A percentile compares a stretch with the other conserved stretches of the same genome.
Evolutionary conservation across 2,797 vertebrate species (phyloP).

Genomic region (Pempheris klunzingeri): DNA sequence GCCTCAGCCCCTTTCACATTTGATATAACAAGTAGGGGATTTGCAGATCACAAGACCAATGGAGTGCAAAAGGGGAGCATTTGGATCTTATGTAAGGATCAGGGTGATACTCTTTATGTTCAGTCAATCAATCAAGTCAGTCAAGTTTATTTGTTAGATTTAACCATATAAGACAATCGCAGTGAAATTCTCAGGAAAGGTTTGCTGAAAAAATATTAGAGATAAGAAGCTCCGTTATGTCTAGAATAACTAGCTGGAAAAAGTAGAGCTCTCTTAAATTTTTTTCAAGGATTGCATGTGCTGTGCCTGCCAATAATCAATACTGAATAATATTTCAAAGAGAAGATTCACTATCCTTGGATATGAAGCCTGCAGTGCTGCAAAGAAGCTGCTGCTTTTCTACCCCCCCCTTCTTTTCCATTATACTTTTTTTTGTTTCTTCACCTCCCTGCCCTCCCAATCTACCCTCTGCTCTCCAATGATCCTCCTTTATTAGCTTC

Average conservation of each 20-base stretch:
- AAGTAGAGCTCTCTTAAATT: slow-evolving; percentile 11
- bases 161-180: too few relatives aligned
- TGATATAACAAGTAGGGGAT: background rate
- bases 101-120: too few relatives aligned
- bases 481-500: slow-evolving; percentile 60
- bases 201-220: slow-evolving; percentile 6
- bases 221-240: slow-evolving; percentile 14
- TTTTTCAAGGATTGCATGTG: slow-evolving; percentile 17
- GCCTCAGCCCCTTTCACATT: background rate
- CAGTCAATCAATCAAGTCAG: too few relatives aligned
- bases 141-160: background rate
- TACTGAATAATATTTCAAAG: slow-evolving; percentile 55
- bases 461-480: slow-evolving; percentile 51
- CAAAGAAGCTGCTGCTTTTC: slow-evolving; percentile 16
- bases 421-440: slow-evolving; percentile 44
- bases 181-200: slow-evolving; percentile 11
- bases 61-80: background rate
- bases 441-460: slow-evolving; percentile 29
- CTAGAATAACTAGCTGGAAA: slow-evolving; percentile 12
- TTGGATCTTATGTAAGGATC: background rate
- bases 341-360: slow-evolving; percentile 36
- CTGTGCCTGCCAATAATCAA: slow-evolving; percentile 42
- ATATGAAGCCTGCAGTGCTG: slow-evolving; percentile 32
- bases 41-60: background rate
- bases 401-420: slow-evolving; percentile 11